Evolutionary conservation across 2,888 invertebrate genomes (phyloP).

Genomic region (Coenonympha glycerion): DNA sequence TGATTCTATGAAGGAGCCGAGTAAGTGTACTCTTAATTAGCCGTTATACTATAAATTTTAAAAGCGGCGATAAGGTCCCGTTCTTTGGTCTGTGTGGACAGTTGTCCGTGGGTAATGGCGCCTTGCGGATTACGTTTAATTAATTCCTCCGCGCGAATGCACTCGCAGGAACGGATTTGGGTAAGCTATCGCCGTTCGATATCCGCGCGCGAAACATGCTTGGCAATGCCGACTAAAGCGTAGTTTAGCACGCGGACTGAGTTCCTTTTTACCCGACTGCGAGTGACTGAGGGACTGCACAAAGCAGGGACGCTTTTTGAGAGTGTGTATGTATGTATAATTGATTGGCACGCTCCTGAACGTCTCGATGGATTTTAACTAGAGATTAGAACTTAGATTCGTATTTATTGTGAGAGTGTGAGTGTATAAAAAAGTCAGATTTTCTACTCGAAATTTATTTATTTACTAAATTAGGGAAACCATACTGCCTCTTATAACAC

Average conservation of each 20-base stretch:
- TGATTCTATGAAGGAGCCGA: constrained; percentile 56
- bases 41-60: constrained; percentile 68
- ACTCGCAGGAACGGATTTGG: constrained; percentile 32
- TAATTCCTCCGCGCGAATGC: constrained; percentile 48
- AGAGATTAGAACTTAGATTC: no score
- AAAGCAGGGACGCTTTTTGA: no score
- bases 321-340: no score
- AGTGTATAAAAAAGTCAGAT: no score
- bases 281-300: no score
- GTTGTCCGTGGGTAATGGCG: constrained; percentile 50
- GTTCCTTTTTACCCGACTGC: no score
- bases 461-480: no score
- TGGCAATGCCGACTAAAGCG: constrained; percentile 5
- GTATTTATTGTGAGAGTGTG: no score
- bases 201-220: constrained; percentile 16
- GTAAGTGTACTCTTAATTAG: constrained; percentile 67
- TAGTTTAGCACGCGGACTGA: constrained; percentile 3
- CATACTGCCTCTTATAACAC: no score
- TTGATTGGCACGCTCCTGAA: no score
- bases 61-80: constrained; percentile 68
- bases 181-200: constrained; percentile 22
- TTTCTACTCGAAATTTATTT: no score
- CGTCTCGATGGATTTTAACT: no score
- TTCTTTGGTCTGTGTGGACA: constrained; percentile 47
- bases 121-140: constrained; percentile 60